Evolutionary conservation across 2,113 vertebrate species (phyloP).

Genomic region (Larimichthys crocea): DNA sequence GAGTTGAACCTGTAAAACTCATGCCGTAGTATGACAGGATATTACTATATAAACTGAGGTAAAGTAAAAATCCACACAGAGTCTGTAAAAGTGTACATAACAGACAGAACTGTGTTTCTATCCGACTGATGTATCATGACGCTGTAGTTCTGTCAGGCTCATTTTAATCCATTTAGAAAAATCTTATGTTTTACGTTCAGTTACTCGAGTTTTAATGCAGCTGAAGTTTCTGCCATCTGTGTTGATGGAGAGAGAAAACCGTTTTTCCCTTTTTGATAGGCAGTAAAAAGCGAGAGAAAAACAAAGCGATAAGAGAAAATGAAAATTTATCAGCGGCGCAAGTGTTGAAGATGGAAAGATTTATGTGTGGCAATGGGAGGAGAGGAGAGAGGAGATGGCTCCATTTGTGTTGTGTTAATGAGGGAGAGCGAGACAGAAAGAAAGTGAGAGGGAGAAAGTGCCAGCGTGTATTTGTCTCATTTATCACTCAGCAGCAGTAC

Average conservation of each 20-base stretch:
- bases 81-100: conserved; percentile 25
- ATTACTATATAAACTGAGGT: conserved; percentile 32
- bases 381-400: conserved; percentile 60
- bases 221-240: not conserved
- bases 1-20: conserved; percentile 38
- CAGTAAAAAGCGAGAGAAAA: not conserved
- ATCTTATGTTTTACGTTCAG: not conserved
- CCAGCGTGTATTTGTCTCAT: conserved; percentile 72
- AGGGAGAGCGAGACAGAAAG: conserved; percentile 51
- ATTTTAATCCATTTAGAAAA: conserved; percentile 8
- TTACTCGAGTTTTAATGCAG: not conserved
- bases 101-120: not conserved
- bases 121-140: not conserved
- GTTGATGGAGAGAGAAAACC: conserved; percentile 14
- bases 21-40: conserved; percentile 27
- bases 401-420: conserved; percentile 70
- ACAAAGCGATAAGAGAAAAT: conserved; percentile 6
- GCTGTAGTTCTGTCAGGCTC: not conserved
- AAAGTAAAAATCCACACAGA: conserved; percentile 17
- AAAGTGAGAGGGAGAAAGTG: conserved; percentile 43
- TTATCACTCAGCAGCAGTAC: conserved; percentile 74
- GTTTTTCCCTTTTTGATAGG: conserved; percentile 26
- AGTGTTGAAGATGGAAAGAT: conserved; percentile 32
- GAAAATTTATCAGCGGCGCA: conserved; percentile 34
- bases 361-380: conserved; percentile 30